These are phyloP conservation scores for Antrozous pallidus DNA, from an alignment of 2,797 vertebrate species.

Conservation along the genomic window DNA sequence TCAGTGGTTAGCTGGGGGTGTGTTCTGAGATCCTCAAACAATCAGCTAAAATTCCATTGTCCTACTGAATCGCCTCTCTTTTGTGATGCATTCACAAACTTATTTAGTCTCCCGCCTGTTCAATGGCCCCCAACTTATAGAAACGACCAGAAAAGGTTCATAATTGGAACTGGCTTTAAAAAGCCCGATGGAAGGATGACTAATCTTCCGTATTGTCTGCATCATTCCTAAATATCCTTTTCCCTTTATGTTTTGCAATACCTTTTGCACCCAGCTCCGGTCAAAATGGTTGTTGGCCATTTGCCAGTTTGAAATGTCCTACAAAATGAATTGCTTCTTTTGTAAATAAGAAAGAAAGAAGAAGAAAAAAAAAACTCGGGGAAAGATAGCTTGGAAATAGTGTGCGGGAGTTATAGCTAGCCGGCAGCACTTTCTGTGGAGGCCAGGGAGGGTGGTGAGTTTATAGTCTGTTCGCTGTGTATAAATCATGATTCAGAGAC, in stretches of 20 bases:
- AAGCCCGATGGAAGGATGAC: conserved; percentile 49
- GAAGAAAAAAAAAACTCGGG: background rate
- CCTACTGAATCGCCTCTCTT: conserved; percentile 52
- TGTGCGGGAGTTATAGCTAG: background rate
- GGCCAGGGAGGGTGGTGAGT: conserved; percentile 3
- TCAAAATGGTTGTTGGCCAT: conserved; percentile 60
- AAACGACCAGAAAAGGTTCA: conserved; percentile 23
- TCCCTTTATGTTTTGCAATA: conserved; percentile 24
- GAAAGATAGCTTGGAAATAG: conserved; percentile 26
- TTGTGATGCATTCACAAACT: conserved; percentile 3
- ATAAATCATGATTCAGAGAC: conserved; percentile 37
- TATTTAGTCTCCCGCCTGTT: conserved; percentile 41
- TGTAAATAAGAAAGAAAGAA: conserved; percentile 58
- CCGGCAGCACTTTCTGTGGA: background rate
- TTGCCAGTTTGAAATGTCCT: conserved; percentile 60
- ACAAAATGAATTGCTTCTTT: conserved; percentile 66
- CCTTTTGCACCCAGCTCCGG: conserved; percentile 44
- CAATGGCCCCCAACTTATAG: background rate
- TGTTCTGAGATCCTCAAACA: background rate
- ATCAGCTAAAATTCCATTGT: conserved; percentile 61
- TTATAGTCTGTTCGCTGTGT: conserved; percentile 55
- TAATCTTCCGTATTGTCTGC: conserved; percentile 57
- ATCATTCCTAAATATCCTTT: conserved; percentile 39
- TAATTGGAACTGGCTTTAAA: conserved; percentile 67
- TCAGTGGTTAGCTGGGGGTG: too few relatives aligned